Evolutionary conservation across 2,888 invertebrate genomes (phyloP).

Genomic region (Helleia helle): DNA sequence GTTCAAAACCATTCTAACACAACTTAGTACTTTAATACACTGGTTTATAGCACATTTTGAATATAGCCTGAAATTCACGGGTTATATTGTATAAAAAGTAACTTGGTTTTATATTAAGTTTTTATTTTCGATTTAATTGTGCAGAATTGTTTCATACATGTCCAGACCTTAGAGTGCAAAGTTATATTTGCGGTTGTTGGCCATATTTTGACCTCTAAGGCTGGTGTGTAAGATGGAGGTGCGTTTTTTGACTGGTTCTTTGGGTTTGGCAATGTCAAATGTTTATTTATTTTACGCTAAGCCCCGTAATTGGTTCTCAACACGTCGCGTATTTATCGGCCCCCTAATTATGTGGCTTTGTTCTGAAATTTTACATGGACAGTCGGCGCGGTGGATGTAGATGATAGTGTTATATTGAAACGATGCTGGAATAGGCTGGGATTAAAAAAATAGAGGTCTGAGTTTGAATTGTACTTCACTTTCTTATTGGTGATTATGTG

Average conservation of each 20-base stretch:
- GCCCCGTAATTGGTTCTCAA: constrained; percentile 27
- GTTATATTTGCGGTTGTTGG: constrained; percentile 15
- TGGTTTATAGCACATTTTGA: background rate
- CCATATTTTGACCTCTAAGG: constrained; percentile 10
- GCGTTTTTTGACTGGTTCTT: background rate
- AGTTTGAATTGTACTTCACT: too few species aligned
- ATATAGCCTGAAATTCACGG: too few species aligned
- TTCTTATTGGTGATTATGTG: too few species aligned
- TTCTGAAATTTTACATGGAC: constrained; percentile 10
- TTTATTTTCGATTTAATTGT: constrained; percentile 60
- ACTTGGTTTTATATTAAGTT: constrained; percentile 31
- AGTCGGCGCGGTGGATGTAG: background rate
- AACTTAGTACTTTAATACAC: background rate
- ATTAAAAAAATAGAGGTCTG: too few species aligned
- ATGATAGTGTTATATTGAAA: background rate
- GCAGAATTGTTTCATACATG: constrained; percentile 59
- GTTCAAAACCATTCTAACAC: too few species aligned
- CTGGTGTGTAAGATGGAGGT: constrained; percentile 6
- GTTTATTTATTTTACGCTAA: constrained; percentile 30
- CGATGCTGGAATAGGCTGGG: too few species aligned
- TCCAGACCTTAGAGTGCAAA: constrained; percentile 36
- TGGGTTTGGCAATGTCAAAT: constrained; percentile 18
- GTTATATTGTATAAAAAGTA: too few species aligned
- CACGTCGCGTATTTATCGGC: constrained; percentile 20
- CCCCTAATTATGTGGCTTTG: constrained; percentile 19